Base-by-base conservation (phyloP, 2,888 invertebrate species). In the Patella caerulea region DNA sequence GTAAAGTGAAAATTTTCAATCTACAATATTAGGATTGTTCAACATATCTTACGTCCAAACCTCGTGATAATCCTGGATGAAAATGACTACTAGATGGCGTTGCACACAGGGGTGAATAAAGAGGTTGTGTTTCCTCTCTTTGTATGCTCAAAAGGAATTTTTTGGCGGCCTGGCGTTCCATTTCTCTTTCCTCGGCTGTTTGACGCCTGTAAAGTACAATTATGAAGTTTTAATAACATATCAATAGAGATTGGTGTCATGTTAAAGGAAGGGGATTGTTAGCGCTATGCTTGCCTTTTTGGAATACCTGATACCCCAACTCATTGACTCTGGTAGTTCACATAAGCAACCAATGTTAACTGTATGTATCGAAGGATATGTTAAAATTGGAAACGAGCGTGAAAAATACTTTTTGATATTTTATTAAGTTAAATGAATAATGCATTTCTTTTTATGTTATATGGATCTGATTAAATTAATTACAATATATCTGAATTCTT, bases 161-260 rank as follows among this genome's bases (percentile, higher is more conserved):
- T 93, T 98, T 98, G 78, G 98, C 98, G 19, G 98, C 98, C 93
- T 99, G 98, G 79, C 98, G 94, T 92, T 99, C 98, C 0, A 98
- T 98, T 92, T 99, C 98, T 4, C 98, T 94, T 90, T 99, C 98
- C 92, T 99, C 98, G 0, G 98, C 98, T 29, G 98, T 98, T 93
- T 99, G 98, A 84, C 98, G 94, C 93, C 98, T 99, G 94, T n/a
- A 88, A 86, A 69, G 54, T 77, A 69, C 75, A 73, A 54, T 74
- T 19, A 12, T 14, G 7, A 34, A n/a, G 17, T 34, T n/a, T 34
- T 29, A 69, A 45, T 45, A 45, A 45, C 45, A 0, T 9, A 1
- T 45, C 45, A 7, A 0, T 4, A 34, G 19, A 24, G 34, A 71
- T 19, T 71, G 34, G 71, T 71, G 17, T 24, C 19, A 5, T 24